A percentile compares a stretch with the other conserved stretches of the same genome.
phyloP scores from a whole-genome alignment of 2,888 invertebrate species.

The Dicyrtoma fusca region DNA sequence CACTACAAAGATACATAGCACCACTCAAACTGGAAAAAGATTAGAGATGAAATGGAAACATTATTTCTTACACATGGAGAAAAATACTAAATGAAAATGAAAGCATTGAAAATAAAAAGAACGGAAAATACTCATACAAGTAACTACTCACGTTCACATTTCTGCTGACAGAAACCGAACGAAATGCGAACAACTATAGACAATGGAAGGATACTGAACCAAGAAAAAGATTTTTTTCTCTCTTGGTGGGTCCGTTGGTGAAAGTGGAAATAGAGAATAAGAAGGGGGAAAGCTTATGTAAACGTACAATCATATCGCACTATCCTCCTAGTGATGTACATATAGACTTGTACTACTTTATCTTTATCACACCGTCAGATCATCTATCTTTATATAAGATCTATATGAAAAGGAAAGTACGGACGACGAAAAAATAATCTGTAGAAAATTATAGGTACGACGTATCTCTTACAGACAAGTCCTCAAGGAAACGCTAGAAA shows the following conservation, averaged over 20 bases:
- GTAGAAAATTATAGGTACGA: background rate
- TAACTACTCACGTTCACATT: too few relatives aligned
- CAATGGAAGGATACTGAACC: background rate
- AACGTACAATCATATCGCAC: background rate
- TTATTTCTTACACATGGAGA: too few relatives aligned
- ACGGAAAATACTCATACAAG: too few relatives aligned
- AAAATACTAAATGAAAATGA: too few relatives aligned
- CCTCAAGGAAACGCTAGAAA: background rate
- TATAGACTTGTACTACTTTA: background rate
- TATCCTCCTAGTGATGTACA: background rate
- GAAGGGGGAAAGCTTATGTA: background rate
- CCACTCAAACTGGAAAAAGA: too few relatives aligned
- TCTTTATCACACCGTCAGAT: conserved; percentile 1
- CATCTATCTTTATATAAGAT: background rate
- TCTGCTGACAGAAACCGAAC: background rate
- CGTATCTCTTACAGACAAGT: background rate
- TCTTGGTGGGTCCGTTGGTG: background rate
- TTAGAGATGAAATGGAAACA: too few relatives aligned
- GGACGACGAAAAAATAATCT: background rate
- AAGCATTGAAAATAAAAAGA: too few relatives aligned
- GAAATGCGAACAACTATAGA: background rate
- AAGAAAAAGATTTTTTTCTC: too few relatives aligned
- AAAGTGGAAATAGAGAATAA: background rate
- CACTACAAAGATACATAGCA: too few relatives aligned
- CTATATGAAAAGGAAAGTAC: background rate